Evolutionary conservation across 2,113 vertebrate species (phyloP).

Genomic region (Neolamprologus sp.): DNA sequence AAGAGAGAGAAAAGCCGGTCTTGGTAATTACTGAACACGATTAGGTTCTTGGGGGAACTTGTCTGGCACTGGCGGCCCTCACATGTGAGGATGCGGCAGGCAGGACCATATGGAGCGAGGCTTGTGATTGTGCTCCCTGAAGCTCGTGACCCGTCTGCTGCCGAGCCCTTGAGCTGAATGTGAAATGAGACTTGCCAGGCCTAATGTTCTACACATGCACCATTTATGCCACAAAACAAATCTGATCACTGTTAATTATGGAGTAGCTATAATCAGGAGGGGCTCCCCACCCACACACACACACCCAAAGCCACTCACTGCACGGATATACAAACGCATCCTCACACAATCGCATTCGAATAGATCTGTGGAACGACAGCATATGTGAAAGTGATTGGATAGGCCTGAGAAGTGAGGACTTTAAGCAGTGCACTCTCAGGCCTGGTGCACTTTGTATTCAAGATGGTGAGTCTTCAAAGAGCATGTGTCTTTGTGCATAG

Average conservation of each 20-base stretch:
- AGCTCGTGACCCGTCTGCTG: slow-evolving; percentile 99
- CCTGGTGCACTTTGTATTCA: slow-evolving; percentile 51
- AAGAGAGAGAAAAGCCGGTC: slow-evolving; percentile 53
- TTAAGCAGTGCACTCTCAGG: slow-evolving; percentile 9
- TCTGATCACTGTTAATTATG: slow-evolving; percentile 99
- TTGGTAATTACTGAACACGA: slow-evolving; percentile 99
- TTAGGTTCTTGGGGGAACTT: slow-evolving; percentile 99
- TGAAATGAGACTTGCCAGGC: slow-evolving; percentile 88
- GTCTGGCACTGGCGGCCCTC: slow-evolving; percentile 89
- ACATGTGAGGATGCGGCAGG: slow-evolving; percentile 88
- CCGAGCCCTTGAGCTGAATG: slow-evolving; percentile 97
- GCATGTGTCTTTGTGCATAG: slow-evolving; percentile 9
- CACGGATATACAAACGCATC: neutral
- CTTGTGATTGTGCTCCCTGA: slow-evolving; percentile 96
- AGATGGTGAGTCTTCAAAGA: slow-evolving; percentile 40
- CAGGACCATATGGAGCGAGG: slow-evolving; percentile 98
- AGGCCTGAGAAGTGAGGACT: neutral
- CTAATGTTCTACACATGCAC: slow-evolving; percentile 98
- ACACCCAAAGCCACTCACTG: neutral
- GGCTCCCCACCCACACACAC: neutral
- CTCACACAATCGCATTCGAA: neutral
- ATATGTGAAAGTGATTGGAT: neutral
- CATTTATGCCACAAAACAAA: slow-evolving; percentile 99
- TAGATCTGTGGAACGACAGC: neutral
- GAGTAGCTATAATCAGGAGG: slow-evolving; percentile 91